These are phyloP conservation scores for Acomys russatus DNA, from an alignment of 2,797 vertebrate genomes.

Conservation along the genomic window DNA sequence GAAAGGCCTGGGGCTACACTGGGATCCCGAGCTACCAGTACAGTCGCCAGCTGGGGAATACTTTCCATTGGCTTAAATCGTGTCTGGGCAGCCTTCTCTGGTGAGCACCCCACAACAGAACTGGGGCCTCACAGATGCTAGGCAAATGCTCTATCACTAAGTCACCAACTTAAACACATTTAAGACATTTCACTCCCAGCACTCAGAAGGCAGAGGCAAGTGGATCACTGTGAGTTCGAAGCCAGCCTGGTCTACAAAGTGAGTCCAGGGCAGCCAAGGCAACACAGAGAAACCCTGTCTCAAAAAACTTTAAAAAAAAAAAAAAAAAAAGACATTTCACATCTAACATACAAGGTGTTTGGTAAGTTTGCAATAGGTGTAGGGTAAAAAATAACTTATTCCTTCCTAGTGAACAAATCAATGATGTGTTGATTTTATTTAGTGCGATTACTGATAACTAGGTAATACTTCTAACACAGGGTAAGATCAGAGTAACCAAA, in stretches of 20 bases:
- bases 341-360: background rate
- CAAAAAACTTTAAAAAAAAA: too few relatives aligned
- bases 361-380: background rate
- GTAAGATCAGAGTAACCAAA: conserved; percentile 55
- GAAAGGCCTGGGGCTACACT: background rate
- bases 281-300: too few relatives aligned
- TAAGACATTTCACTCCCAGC: background rate
- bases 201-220: too few relatives aligned
- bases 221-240: too few relatives aligned
- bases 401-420: conserved; percentile 42
- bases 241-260: too few relatives aligned
- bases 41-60: background rate
- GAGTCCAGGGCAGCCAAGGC: too few relatives aligned
- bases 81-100: background rate
- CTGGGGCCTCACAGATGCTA: background rate
- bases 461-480: conserved; percentile 46
- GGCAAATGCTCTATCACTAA: background rate
- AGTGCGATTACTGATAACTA: conserved; percentile 25
- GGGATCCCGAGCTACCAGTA: background rate
- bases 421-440: conserved; percentile 35
- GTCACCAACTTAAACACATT: background rate
- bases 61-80: background rate
- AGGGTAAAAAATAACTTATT: conserved; percentile 18
- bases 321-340: background rate
- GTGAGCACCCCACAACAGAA: background rate